Evolutionary conservation across 1,140 invertebrate genomes (phyloP).

Genomic region (Diplogasteroides magnus): DNA sequence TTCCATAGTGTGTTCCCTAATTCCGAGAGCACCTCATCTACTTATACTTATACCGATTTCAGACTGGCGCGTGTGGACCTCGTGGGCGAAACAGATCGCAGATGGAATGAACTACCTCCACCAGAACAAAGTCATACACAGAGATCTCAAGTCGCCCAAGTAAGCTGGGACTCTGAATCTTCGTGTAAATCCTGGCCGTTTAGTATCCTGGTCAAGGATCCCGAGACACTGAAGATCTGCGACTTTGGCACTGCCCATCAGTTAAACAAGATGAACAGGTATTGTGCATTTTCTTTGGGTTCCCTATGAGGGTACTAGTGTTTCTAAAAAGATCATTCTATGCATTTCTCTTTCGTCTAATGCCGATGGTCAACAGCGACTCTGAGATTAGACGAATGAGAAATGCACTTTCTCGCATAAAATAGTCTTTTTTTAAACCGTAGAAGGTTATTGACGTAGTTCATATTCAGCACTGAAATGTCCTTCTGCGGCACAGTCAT

Average conservation of each 20-base stretch:
- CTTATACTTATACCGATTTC: neutral
- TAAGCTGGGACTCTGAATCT: slow-evolving; percentile 2
- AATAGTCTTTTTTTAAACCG: no score
- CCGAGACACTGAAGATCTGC: slow-evolving; percentile 87
- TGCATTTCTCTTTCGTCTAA: no score
- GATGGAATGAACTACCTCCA: slow-evolving; percentile 93
- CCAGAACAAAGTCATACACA: slow-evolving; percentile 89
- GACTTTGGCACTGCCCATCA: slow-evolving; percentile 93
- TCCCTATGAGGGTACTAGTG: no score
- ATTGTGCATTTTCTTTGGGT: no score
- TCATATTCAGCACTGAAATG: no score
- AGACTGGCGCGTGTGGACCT: slow-evolving; percentile 41
- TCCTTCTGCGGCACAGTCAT: slow-evolving; percentile 83
- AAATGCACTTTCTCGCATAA: no score
- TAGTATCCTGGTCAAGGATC: slow-evolving; percentile 83
- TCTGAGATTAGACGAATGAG: no score
- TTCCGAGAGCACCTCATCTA: neutral
- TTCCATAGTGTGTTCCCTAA: no score
- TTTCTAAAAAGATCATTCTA: no score
- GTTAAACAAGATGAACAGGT: slow-evolving; percentile 85
- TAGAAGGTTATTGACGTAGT: no score
- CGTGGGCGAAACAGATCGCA: slow-evolving; percentile 91
- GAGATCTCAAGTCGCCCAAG: slow-evolving; percentile 73
- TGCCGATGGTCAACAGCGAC: no score
- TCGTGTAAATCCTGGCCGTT: slow-evolving; percentile 54